Conservation (phyloP, 2,888 invertebrate species). For the Nomada fucata region DNA sequence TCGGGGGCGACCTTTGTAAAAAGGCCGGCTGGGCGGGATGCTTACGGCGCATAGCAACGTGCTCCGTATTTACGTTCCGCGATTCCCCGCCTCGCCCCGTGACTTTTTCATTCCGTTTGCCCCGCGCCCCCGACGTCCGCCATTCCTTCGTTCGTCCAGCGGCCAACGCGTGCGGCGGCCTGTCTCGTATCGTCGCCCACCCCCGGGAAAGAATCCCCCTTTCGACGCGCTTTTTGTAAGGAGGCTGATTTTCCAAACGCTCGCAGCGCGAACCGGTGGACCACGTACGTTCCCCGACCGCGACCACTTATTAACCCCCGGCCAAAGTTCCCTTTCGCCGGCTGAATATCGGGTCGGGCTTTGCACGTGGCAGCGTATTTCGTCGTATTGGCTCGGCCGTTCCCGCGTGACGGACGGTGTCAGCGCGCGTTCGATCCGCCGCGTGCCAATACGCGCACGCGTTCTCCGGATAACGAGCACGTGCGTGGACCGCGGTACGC, state of each 20-base stretch:
- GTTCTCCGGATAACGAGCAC: slow-evolving; percentile 64
- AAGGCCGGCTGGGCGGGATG: slow-evolving; percentile 77
- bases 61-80: slow-evolving; percentile 81
- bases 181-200: slow-evolving; percentile 35
- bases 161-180: slow-evolving; percentile 9
- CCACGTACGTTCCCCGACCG: slow-evolving; percentile 39
- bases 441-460: slow-evolving; percentile 73
- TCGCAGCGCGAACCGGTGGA: slow-evolving; percentile 33
- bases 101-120: slow-evolving; percentile 67
- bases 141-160: slow-evolving; percentile 20
- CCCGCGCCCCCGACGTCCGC: slow-evolving; percentile 28
- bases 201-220: slow-evolving; percentile 47
- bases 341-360: slow-evolving; percentile 45
- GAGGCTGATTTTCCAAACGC: slow-evolving; percentile 77
- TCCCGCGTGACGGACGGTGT: slow-evolving; percentile 61
- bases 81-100: slow-evolving; percentile 74
- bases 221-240: slow-evolving; percentile 76
- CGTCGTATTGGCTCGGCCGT: slow-evolving; percentile 61
- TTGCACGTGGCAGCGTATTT: slow-evolving; percentile 60
- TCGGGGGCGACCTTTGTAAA: slow-evolving; percentile 82
- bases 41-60: slow-evolving; percentile 82
- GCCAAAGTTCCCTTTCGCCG: slow-evolving; percentile 46
- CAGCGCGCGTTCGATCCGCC: slow-evolving; percentile 70
- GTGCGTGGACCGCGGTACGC: slow-evolving; percentile 53
- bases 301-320: slow-evolving; percentile 73